Conservation (phyloP, 2,888 invertebrate species). For the Nomada fabriciana region DNA sequence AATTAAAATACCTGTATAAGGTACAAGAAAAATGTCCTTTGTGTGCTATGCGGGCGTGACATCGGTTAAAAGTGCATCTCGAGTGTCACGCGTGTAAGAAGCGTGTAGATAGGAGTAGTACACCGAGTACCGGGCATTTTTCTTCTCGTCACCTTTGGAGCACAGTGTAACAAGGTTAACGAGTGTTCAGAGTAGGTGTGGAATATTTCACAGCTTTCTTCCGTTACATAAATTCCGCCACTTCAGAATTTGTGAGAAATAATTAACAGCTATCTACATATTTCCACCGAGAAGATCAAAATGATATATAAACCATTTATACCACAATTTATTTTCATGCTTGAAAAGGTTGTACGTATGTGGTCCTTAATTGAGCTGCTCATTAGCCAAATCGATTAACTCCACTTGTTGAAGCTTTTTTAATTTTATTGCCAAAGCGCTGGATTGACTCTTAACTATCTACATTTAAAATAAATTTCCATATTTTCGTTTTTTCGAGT, state of each 20-base stretch:
- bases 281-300: too few relatives aligned
- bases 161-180: conserved; percentile 48
- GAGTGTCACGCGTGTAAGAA: conserved; percentile 37
- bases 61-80: conserved; percentile 34
- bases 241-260: background rate
- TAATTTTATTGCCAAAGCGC: too few relatives aligned
- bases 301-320: too few relatives aligned
- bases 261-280: background rate
- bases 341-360: too few relatives aligned
- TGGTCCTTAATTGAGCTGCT: too few relatives aligned
- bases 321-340: too few relatives aligned
- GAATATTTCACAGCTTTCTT: conserved; percentile 1
- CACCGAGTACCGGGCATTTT: conserved; percentile 55
- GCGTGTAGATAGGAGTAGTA: conserved; percentile 33
- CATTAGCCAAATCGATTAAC: too few relatives aligned
- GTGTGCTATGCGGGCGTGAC: background rate
- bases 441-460: too few relatives aligned
- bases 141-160: conserved; percentile 31
- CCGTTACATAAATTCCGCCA: background rate
- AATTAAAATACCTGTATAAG: conserved; percentile 31
- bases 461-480: too few relatives aligned
- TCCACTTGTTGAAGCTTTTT: too few relatives aligned
- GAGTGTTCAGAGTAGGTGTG: conserved; percentile 13
- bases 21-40: conserved; percentile 12
- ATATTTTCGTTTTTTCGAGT: too few relatives aligned